phyloP scores from a whole-genome alignment of 2,888 invertebrate genomes.

The Galerucella calmariensis region DNA sequence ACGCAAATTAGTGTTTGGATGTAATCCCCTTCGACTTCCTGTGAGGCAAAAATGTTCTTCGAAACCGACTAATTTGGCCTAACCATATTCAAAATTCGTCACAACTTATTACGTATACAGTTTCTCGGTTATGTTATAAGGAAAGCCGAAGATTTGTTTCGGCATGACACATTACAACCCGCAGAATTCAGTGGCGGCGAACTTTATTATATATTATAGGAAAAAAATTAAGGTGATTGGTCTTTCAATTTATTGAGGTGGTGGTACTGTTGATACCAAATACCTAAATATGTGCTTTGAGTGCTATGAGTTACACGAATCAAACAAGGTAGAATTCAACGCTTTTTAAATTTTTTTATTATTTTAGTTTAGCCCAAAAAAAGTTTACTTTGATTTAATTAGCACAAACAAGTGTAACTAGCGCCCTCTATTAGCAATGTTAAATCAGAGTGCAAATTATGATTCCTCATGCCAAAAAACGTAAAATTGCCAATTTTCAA shows the following conservation, averaged over 20 bases:
- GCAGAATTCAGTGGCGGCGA: neutral
- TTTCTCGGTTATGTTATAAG: conserved; percentile 1
- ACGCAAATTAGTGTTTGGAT: neutral
- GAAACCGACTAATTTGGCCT: conserved; percentile 2
- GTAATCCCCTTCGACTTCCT: neutral
- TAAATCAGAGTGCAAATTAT: too few species aligned
- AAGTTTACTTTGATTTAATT: too few species aligned
- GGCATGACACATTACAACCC: conserved; percentile 21
- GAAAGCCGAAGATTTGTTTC: conserved; percentile 25
- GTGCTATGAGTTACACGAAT: too few species aligned
- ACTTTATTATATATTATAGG: neutral
- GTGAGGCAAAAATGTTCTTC: conserved; percentile 2
- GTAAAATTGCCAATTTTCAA: too few species aligned
- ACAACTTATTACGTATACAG: conserved; percentile 1
- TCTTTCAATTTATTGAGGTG: neutral
- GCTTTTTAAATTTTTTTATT: too few species aligned
- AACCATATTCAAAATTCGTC: conserved; percentile 12
- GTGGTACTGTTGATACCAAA: too few species aligned
- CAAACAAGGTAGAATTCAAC: too few species aligned
- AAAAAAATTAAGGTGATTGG: neutral
- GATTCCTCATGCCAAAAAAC: too few species aligned
- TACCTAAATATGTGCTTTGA: too few species aligned
- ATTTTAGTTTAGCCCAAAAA: too few species aligned
- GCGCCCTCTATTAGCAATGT: too few species aligned
- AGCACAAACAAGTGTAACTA: too few species aligned